Evolutionary conservation across 1,140 invertebrate species (phyloP).

Genomic region (Drosophila prosaltans): DNA sequence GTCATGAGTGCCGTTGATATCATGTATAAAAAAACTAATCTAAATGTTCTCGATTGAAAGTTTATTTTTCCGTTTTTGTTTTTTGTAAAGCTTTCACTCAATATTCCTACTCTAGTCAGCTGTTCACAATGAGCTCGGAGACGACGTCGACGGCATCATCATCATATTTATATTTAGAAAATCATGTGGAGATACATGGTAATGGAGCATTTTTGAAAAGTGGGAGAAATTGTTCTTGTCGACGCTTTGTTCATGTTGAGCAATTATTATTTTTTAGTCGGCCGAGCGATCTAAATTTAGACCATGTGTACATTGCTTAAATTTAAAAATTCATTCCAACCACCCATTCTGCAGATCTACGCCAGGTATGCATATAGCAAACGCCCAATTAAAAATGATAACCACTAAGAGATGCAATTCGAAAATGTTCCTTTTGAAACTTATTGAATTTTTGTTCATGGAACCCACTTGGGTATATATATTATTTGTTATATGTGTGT

Average conservation of each 20-base stretch:
- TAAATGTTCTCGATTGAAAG: slow-evolving; percentile 48
- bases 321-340: slow-evolving; percentile 7
- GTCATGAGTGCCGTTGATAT: neutral
- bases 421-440: slow-evolving; percentile 26
- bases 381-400: slow-evolving; percentile 63
- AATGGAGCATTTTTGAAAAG: slow-evolving; percentile 66
- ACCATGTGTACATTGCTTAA: slow-evolving; percentile 33
- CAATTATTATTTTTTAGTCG: slow-evolving; percentile 62
- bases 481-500: slow-evolving; percentile 66
- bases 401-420: slow-evolving; percentile 43
- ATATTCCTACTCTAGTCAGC: slow-evolving; percentile 21
- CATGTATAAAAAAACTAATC: neutral
- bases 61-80: neutral
- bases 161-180: slow-evolving; percentile 82
- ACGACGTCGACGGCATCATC: slow-evolving; percentile 38
- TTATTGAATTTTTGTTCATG: slow-evolving; percentile 48
- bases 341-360: slow-evolving; percentile 7
- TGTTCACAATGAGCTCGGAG: neutral
- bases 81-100: slow-evolving; percentile 37
- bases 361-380: slow-evolving; percentile 41
- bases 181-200: slow-evolving; percentile 57
- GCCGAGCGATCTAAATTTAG: slow-evolving; percentile 15
- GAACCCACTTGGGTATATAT: slow-evolving; percentile 78
- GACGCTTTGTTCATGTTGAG: slow-evolving; percentile 56
- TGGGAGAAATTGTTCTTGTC: slow-evolving; percentile 44